phyloP scores from a whole-genome alignment of 2,113 vertebrate genomes.

The Callionymus lyra region DNA sequence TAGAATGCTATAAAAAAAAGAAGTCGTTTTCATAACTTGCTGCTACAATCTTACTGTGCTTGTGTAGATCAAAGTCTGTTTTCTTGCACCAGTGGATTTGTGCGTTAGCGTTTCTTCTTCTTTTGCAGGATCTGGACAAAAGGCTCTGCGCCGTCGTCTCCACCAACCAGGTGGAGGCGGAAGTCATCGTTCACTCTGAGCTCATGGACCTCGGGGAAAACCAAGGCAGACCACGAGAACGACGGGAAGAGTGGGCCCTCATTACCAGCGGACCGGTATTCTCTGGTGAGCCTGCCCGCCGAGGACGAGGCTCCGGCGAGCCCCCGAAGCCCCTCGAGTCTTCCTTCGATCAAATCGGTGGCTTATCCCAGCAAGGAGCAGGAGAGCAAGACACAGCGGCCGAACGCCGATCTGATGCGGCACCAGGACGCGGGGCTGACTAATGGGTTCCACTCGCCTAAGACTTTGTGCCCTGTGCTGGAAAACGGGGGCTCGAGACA shows the following conservation, averaged over 20 bases:
- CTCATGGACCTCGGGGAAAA: slow-evolving; percentile 63
- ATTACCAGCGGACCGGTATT: slow-evolving; percentile 32
- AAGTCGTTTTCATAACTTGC: too few species aligned
- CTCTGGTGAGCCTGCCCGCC: slow-evolving; percentile 24
- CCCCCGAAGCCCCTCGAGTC: slow-evolving; percentile 22
- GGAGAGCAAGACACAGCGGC: slow-evolving; percentile 18
- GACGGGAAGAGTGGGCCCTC: slow-evolving; percentile 34
- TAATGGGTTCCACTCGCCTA: slow-evolving; percentile 74
- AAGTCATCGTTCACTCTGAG: slow-evolving; percentile 93
- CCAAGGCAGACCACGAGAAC: slow-evolving; percentile 11
- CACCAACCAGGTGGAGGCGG: slow-evolving; percentile 84
- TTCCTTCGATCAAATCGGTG: slow-evolving; percentile 33
- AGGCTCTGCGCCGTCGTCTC: slow-evolving; percentile 59
- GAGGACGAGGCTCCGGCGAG: slow-evolving; percentile 23
- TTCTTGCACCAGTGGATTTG: too few species aligned
- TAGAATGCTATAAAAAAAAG: too few species aligned
- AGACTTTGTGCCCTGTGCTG: slow-evolving; percentile 23
- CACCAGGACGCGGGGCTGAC: slow-evolving; percentile 49
- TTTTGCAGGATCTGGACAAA: slow-evolving; percentile 47
- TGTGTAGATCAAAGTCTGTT: too few species aligned
- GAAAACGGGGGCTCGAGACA: slow-evolving; percentile 64
- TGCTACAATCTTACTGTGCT: too few species aligned
- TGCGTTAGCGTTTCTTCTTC: slow-evolving; percentile 4
- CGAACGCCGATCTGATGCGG: slow-evolving; percentile 13
- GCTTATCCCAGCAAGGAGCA: slow-evolving; percentile 45